Evolutionary conservation across 2,888 invertebrate genomes (phyloP), one percentile per base, ranked within the genome.

Genomic region (Spodoptera littoralis): DNA sequence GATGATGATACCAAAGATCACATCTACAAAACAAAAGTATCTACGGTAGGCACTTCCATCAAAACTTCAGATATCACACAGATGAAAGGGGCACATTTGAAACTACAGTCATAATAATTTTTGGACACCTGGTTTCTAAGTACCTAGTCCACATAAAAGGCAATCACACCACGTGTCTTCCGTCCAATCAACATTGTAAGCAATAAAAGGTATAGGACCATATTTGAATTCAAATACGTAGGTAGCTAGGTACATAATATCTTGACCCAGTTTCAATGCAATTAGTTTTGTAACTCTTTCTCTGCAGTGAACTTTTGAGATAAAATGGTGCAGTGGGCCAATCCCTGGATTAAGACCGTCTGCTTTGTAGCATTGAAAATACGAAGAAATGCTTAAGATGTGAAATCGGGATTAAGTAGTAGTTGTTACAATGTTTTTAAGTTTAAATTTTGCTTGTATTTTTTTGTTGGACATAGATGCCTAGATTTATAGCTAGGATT

Each of bases 81-180:
- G 6, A 6, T 36, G 36, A 5, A 36, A 36, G 36, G 9, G 6
- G 2, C 1, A 36, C 18, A 36, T 36, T 9, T 8, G 36, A 36
- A 36, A 36, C 36, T 36, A 36, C 36, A 9, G 8, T 36, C 6
- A 36, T 36, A 36, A 36, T 6, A 36, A 75, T 78, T 76, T 74
- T 72, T 51, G 66, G 57, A 74, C 83, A 77, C 80, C 76, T 76
- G 79, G 66, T 59, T 61, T 65, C 60, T 58, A 67, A 63, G 59
- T 50, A 62, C 36, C 12, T 52, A 8, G 22, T 64, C 8, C 9
- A 9, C 52, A 24, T 60, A 51, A 36, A 63, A 61, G 49, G 44
- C 8, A 44, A 4, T 47, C 11, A 41, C 53, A 60, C 58, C 60
- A 46, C 52, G 49, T 4, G 60, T 59, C 46, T 73, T 58, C 36